phyloP scores from a whole-genome alignment of 30 jellyfish, hydroid and myxozoan genomes.

The Hydra vulgaris region DNA sequence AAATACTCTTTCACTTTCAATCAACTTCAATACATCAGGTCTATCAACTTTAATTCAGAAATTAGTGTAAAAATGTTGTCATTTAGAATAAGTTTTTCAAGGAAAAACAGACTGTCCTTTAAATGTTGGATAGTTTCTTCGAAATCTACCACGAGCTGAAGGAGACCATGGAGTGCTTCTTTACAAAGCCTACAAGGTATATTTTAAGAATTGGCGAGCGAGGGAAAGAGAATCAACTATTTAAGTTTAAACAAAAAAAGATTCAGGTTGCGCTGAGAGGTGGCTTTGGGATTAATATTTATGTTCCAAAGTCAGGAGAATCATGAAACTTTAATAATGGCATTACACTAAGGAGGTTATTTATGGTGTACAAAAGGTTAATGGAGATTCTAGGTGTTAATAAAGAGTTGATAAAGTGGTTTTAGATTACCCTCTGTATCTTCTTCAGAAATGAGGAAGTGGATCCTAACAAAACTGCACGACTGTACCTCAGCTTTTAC shows the following conservation, averaged over 20 bases:
- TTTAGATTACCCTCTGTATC: not conserved
- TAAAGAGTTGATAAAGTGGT: not conserved
- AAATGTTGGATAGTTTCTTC: not conserved
- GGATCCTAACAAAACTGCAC: not conserved
- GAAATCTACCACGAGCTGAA: not conserved
- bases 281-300: not conserved
- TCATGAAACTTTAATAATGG: not conserved
- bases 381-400: not conserved
- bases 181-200: not conserved
- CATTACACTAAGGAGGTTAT: not conserved
- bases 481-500: not conserved
- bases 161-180: not conserved
- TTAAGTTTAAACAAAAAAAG: not conserved
- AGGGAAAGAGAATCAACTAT: not conserved
- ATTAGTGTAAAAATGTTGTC: not conserved
- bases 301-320: not conserved
- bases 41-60: not conserved
- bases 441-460: not conserved
- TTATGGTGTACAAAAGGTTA: not conserved
- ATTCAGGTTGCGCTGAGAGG: not conserved
- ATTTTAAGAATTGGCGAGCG: not conserved
- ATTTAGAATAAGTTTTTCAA: not conserved
- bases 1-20: not conserved
- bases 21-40: no score
- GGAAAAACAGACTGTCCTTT: not conserved